Base-by-base conservation (phyloP, 2,888 invertebrate species). In the Notocelia uddmanniana region DNA sequence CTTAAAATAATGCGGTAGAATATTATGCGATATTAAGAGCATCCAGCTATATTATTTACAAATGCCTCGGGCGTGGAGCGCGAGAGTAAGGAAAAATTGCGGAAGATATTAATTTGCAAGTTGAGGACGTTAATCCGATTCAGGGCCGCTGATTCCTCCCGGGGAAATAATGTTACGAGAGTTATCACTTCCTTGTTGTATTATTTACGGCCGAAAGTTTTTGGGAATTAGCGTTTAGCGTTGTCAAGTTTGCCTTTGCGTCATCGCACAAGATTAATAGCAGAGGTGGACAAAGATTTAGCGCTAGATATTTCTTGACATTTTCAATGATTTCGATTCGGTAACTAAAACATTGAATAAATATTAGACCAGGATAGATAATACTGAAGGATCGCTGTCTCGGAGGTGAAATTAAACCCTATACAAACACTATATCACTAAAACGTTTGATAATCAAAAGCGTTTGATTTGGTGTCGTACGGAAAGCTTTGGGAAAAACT, bases 131-230 rank as follows among this genome's bases (percentile, higher is more conserved):
- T 68, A 41, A 60, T 60, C 59, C 23, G 59, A n/a, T 45, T 8
- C 45, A 8, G 41, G 11, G n/a, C n/a, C 18, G 52, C 50, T 52
- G 59, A 58, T 50, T 58, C 57, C 52, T 45, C 64, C 23, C 37
- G 64, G 64, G 52, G 19, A 34, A 50, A 64, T 57, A 58, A 23
- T 21, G 48, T 23, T 58, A 18, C 15, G 63, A 64, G 64, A 70
- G 52, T 70, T 70, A 58, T 59, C 70, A 66, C 64, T 70, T 70
- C 70, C 70, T 70, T 37, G 31, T 50, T 52, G 31, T 26, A 70
- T 70, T 70, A 70, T 70, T 70, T 70, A 70, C 52, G 52, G 15
- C 41, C 5, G 2, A 64, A 64, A 66, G 58, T 70, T 67, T 45
- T 18, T 21, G 37, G 19, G 55, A 26, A 34, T 54, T 18, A n/a